A percentile compares a stretch with the other conserved stretches of the same genome.
These are phyloP conservation scores for Muntiacus reevesi DNA, from an alignment of 2,113 vertebrate genomes.

Conservation along the genomic window DNA sequence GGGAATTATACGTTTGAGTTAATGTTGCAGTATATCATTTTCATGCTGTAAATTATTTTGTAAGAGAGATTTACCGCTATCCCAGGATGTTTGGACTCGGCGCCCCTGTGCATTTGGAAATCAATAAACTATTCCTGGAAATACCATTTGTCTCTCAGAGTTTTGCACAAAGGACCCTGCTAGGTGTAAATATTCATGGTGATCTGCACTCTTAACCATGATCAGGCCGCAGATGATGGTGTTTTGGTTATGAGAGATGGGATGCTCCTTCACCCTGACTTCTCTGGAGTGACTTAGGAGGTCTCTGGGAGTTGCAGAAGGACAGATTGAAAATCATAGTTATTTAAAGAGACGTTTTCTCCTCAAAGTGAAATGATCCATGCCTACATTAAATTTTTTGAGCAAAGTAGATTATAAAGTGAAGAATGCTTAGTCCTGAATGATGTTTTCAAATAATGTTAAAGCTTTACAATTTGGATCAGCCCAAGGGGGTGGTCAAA, in stretches of 20 bases:
- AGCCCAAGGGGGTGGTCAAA: neutral
- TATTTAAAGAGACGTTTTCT: neutral
- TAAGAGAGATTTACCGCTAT: conserved; percentile 71
- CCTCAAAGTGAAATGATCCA: neutral
- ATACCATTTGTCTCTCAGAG: conserved; percentile 65
- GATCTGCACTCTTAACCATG: neutral
- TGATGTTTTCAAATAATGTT: conserved; percentile 14
- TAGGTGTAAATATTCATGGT: conserved; percentile 66
- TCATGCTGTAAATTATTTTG: conserved; percentile 70
- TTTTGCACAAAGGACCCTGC: conserved; percentile 65
- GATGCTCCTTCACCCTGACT: neutral
- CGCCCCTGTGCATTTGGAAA: conserved; percentile 75
- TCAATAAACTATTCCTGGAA: conserved; percentile 77
- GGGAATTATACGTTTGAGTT: conserved; percentile 51
- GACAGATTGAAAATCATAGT: neutral
- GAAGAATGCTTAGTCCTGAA: conserved; percentile 27
- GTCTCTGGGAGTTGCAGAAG: neutral
- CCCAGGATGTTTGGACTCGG: conserved; percentile 68
- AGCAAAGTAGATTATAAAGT: neutral
- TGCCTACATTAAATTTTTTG: neutral
- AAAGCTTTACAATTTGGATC: neutral
- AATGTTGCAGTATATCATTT: conserved; percentile 67
- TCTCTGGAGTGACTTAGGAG: neutral
- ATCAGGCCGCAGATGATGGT: neutral
- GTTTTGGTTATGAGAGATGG: neutral